These are phyloP conservation scores for Macrophya alboannulata DNA, from an alignment of 2,888 invertebrate genomes.

Conservation along the genomic window DNA sequence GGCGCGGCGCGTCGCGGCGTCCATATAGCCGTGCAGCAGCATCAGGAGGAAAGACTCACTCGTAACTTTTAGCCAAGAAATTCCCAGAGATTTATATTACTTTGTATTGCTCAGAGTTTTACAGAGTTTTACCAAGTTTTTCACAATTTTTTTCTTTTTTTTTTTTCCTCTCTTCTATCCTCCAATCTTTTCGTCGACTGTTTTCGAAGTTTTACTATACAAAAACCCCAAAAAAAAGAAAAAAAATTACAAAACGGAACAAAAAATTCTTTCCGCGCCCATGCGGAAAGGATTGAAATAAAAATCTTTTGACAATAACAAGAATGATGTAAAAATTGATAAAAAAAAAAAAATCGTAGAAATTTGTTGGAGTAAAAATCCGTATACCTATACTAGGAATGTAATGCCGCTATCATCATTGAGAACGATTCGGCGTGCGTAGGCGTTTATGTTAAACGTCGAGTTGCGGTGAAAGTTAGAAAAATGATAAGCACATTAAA, in stretches of 20 bases:
- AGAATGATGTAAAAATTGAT: no score
- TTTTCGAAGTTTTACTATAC: neutral
- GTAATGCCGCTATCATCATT: constrained; percentile 10
- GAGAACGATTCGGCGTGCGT: constrained; percentile 16
- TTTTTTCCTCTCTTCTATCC: neutral
- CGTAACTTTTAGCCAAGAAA: neutral
- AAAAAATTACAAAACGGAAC: neutral
- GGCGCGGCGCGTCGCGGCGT: neutral
- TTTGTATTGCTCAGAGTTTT: constrained; percentile 20
- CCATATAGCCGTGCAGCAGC: neutral
- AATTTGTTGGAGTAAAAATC: no score
- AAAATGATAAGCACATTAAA: constrained; percentile 50
- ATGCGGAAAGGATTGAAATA: neutral
- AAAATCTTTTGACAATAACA: neutral
- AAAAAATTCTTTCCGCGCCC: no score
- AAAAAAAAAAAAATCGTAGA: no score
- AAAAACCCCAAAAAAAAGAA: neutral
- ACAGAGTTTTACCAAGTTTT: neutral
- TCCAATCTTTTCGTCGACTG: neutral
- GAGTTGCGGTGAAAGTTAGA: constrained; percentile 30
- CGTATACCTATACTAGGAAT: neutral
- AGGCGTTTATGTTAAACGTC: constrained; percentile 11
- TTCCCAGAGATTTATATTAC: constrained; percentile 22
- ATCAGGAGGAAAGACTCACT: neutral
- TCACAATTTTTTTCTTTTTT: neutral